These are phyloP conservation scores for Zaprionus davidi DNA, from an alignment of 1,140 invertebrate genomes.

Conservation along the genomic window DNA sequence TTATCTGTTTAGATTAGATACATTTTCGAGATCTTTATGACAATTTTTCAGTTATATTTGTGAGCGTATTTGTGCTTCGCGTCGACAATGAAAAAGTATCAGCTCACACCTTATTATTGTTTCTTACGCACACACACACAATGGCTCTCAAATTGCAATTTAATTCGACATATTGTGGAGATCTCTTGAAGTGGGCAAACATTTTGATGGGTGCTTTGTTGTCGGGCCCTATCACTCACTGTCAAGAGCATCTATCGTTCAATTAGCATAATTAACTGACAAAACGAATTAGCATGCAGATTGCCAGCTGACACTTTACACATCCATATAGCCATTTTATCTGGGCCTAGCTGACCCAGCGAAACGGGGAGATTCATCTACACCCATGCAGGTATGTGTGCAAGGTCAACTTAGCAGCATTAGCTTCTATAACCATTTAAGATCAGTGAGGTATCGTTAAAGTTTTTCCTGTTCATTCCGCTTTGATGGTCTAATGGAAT, in stretches of 20 bases:
- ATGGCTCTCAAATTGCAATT: conserved; percentile 71
- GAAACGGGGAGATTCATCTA: not conserved
- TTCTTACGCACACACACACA: conserved; percentile 30
- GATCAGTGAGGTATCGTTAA: conserved; percentile 25
- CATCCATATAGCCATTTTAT: conserved; percentile 10
- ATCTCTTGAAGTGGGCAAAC: conserved; percentile 64
- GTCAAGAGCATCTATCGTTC: conserved; percentile 79
- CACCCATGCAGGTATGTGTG: not conserved
- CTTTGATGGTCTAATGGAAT: conserved; percentile 15
- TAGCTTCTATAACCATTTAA: conserved; percentile 14
- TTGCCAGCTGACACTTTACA: conserved; percentile 61
- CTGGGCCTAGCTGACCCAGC: conserved; percentile 10
- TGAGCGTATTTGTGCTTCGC: not conserved
- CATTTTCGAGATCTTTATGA: not conserved
- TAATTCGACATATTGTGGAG: conserved; percentile 65
- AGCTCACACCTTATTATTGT: conserved; percentile 30
- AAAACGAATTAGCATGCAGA: conserved; percentile 66
- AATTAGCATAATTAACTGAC: conserved; percentile 81
- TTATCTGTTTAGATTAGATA: not conserved
- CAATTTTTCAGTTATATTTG: not conserved
- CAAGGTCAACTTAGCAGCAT: conserved; percentile 33
- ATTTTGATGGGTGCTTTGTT: conserved; percentile 62
- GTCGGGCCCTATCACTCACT: conserved; percentile 70
- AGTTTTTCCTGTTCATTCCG: conserved; percentile 27
- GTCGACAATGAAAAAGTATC: not conserved